Evolutionary conservation across 2,113 vertebrate genomes (phyloP).

Genomic region (Otis tarda): DNA sequence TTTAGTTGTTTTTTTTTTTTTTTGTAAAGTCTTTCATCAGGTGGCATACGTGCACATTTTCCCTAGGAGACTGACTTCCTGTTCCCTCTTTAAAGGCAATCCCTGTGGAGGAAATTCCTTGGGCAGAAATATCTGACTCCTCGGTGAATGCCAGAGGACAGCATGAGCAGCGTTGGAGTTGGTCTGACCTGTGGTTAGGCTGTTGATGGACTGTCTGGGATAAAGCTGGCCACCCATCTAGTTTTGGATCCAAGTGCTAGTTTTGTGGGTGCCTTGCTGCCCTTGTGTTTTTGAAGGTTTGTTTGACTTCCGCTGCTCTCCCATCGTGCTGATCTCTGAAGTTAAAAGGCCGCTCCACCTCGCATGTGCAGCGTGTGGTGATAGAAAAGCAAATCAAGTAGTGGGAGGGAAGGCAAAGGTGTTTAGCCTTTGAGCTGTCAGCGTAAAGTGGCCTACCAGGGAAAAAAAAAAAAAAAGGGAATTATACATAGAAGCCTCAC

Average conservation of each 20-base stretch:
- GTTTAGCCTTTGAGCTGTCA: slow-evolving; percentile 16
- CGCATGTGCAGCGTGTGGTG: neutral
- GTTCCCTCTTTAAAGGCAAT: slow-evolving; percentile 25
- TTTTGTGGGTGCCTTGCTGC: slow-evolving; percentile 45
- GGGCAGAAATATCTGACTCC: slow-evolving; percentile 45
- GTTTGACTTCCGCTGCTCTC: slow-evolving; percentile 62
- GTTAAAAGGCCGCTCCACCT: slow-evolving; percentile 32
- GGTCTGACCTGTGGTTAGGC: slow-evolving; percentile 64
- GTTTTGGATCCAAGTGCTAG: slow-evolving; percentile 5
- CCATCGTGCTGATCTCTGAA: slow-evolving; percentile 52
- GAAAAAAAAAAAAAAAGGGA: neutral
- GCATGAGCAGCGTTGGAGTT: slow-evolving; percentile 30
- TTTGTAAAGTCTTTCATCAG: neutral
- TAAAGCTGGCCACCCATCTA: slow-evolving; percentile 66
- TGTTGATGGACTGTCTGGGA: slow-evolving; percentile 57
- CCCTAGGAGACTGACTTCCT: neutral
- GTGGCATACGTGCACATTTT: neutral
- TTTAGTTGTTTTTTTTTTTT: neutral
- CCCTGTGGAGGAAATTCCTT: slow-evolving; percentile 56
- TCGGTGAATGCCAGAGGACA: neutral
- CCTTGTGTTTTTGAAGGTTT: slow-evolving; percentile 48
- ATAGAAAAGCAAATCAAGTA: slow-evolving; percentile 53
- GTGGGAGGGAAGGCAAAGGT: neutral
- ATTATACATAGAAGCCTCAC: neutral
- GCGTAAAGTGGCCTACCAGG: neutral